Percentiles rank a stretch among this genome's conserved stretches.
phyloP scores from a whole-genome alignment of 1,140 invertebrate genomes.

The Magallana ariakensis region DNA sequence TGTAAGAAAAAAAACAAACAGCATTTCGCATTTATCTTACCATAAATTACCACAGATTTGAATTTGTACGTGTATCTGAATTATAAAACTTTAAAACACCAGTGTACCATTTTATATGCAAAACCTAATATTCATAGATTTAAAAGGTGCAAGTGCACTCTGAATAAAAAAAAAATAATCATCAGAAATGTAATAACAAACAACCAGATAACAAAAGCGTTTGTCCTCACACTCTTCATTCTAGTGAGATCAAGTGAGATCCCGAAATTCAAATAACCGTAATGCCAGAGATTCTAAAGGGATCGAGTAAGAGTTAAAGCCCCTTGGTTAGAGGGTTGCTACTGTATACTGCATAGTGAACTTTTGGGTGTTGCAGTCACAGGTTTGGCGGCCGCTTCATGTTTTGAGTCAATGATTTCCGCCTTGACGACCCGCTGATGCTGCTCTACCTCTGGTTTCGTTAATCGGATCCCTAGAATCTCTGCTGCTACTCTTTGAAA shows the following conservation, averaged over 20 bases:
- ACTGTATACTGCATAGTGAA: conserved; percentile 73
- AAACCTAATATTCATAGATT: too few species aligned
- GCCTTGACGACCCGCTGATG: conserved; percentile 85
- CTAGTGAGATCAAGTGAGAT: background rate
- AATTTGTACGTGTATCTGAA: too few species aligned
- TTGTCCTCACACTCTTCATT: background rate
- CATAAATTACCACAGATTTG: too few species aligned
- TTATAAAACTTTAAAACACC: too few species aligned
- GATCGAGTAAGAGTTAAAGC: background rate
- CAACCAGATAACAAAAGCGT: too few species aligned
- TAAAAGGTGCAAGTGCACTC: too few species aligned
- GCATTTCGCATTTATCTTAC: too few species aligned
- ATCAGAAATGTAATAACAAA: too few species aligned
- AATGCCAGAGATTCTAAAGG: background rate
- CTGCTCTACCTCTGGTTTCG: conserved; percentile 85
- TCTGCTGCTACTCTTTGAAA: conserved; percentile 86
- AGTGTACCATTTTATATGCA: too few species aligned
- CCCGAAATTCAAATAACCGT: background rate
- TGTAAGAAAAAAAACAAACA: too few species aligned
- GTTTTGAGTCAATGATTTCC: conserved; percentile 81
- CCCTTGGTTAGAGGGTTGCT: conserved; percentile 26
- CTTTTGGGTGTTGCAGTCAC: conserved; percentile 65
- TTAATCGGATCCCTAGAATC: conserved; percentile 84
- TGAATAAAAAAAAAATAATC: too few species aligned
- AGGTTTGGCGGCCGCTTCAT: conserved; percentile 61